Evolutionary conservation across 2,888 invertebrate genomes (phyloP), one percentile per base, ranked within the genome.

Genomic region (Pecten maximus): DNA sequence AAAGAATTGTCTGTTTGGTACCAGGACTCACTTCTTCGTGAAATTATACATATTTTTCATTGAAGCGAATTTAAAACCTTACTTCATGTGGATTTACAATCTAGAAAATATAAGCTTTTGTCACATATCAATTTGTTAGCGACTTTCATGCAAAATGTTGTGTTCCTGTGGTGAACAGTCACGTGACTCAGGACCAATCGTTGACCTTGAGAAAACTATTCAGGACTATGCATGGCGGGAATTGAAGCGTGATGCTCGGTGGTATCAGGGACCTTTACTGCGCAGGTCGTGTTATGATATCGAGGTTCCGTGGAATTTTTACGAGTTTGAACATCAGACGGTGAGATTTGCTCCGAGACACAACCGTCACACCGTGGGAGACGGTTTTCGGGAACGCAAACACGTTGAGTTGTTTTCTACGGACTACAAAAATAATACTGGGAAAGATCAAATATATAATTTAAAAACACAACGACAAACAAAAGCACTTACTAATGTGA

Each of bases 221-320:
- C 93, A 94, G 28, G 95, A 95, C 74, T 95, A 94, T 60, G 95
- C 94, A 28, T 95, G 95, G 95, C 90, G 92, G 88, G 95, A 95
- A 92, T 92, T 95, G n/a, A 94, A 94, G 60, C 92, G 94, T 23
- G 94, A 94, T 87, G 93, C 93, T 35, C 90, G 93, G 40, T 95
- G 95, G 94, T 94, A 94, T 87, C 91, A 91, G 88, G 91, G 92
- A 28, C 93, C 94, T 39, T 92, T 94, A 87, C 91, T 94, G 40
- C 93, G 94, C 50, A 91, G 94, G 35, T 88, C 89, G 8, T 93
- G 93, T 88, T 95, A 94, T 88, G 92, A 91, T 40, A 93, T 95
- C 60, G 95, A 95, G 90, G 94, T 95, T 19, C 94, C 94, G 28
- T 95, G 95, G 95, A 95, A 94, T 88, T 95, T 94, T 90, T 95